A percentile compares a stretch with the other conserved stretches of the same genome.
These are phyloP conservation scores for Onchidella celtica DNA, from an alignment of 2,888 invertebrate species.

Conservation along the genomic window DNA sequence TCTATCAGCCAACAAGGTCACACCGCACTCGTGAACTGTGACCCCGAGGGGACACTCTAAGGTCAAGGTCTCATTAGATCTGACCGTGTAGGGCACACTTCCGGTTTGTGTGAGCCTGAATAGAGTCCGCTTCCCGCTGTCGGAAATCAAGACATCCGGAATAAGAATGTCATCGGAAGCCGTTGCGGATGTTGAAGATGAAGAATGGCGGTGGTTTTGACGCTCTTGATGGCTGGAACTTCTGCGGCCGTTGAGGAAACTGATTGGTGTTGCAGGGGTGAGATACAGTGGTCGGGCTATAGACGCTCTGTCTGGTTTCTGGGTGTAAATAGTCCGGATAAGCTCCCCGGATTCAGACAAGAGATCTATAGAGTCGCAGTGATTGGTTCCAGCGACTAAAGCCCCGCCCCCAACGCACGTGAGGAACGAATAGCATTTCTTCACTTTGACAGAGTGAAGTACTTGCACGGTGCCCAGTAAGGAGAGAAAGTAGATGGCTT, in stretches of 20 bases:
- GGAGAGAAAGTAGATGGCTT: slow-evolving; percentile 50
- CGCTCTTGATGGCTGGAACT: background rate
- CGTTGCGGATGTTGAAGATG: background rate
- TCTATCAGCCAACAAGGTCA: slow-evolving; percentile 50
- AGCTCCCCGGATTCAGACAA: slow-evolving; percentile 45
- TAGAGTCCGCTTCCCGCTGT: slow-evolving; percentile 50
- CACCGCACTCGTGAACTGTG: slow-evolving; percentile 40
- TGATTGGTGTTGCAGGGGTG: background rate
- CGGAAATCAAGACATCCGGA: slow-evolving; percentile 49
- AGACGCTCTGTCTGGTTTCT: slow-evolving; percentile 47
- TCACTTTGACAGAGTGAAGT: slow-evolving; percentile 42
- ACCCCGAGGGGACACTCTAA: slow-evolving; percentile 56
- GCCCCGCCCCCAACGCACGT: slow-evolving; percentile 27
- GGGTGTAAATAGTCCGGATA: slow-evolving; percentile 41
- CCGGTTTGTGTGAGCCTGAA: slow-evolving; percentile 47
- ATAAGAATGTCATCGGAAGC: slow-evolving; percentile 7
- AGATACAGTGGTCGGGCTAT: slow-evolving; percentile 53
- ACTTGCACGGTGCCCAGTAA: slow-evolving; percentile 49
- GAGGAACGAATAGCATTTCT: slow-evolving; percentile 48
- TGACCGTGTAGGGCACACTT: slow-evolving; percentile 47
- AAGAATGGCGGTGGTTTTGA: background rate
- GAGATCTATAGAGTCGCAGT: slow-evolving; percentile 53
- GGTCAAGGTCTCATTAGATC: slow-evolving; percentile 27
- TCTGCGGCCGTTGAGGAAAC: background rate
- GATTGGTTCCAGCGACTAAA: slow-evolving; percentile 51